Conservation (phyloP, 2,113 vertebrate genomes). For the Natator depressus region DNA sequence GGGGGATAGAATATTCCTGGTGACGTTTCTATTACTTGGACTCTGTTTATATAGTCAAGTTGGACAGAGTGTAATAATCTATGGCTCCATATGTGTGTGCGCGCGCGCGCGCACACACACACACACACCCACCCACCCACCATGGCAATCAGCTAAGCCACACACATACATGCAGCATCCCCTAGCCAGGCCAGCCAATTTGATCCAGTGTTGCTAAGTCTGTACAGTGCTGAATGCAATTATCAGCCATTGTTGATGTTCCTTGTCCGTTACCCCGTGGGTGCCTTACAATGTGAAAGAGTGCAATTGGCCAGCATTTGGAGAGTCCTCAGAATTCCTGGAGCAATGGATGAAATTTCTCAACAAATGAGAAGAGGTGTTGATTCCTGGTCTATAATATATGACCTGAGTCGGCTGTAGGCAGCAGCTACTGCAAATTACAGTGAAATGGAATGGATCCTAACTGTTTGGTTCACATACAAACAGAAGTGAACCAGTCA, state of each 20-base stretch:
- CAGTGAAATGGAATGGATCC: not conserved
- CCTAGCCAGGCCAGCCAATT: not conserved
- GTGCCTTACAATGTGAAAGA: not conserved
- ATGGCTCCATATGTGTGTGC: accelerated
- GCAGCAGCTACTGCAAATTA: not conserved
- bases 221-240: not conserved
- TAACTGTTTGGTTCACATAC: not conserved
- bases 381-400: not conserved
- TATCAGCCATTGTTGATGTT: not conserved
- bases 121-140: not conserved
- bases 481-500: not conserved
- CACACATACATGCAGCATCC: not conserved
- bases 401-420: not conserved
- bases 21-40: not conserved
- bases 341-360: not conserved
- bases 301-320: not conserved
- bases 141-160: not conserved
- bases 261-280: not conserved
- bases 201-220: not conserved
- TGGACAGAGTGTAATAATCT: not conserved
- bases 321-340: not conserved
- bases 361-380: not conserved
- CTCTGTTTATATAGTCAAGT: not conserved
- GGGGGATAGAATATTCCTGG: not conserved
- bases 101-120: accelerated